Conservation (phyloP, 2,888 invertebrate species). For the Tiliacea citrago region DNA sequence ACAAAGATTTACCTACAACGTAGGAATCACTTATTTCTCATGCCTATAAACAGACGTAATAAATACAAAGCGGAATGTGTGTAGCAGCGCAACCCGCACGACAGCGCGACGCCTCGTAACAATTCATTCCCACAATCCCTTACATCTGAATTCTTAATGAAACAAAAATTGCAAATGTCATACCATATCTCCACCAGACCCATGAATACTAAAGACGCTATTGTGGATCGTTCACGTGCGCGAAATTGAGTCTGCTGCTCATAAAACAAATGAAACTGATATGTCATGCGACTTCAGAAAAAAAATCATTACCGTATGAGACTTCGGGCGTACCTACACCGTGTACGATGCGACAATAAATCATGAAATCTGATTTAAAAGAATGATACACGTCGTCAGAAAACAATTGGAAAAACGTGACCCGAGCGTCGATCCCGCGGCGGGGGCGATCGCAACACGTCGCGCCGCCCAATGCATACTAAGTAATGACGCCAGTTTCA, state of each 20-base stretch:
- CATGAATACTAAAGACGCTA: conserved; percentile 90
- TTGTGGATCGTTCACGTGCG: conserved; percentile 85
- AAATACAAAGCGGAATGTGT: conserved; percentile 50
- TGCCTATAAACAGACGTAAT: conserved; percentile 29
- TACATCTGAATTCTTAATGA: conserved; percentile 89
- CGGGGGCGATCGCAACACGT: conserved; percentile 84
- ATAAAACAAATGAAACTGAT: conserved; percentile 84
- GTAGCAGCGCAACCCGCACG: conserved; percentile 50
- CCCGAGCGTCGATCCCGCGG: conserved; percentile 80
- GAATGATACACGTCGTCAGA: conserved; percentile 90
- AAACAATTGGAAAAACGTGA: conserved; percentile 90
- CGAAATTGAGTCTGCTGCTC: conserved; percentile 84
- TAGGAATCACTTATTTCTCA: conserved; percentile 43
- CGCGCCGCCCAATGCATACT: conserved; percentile 89
- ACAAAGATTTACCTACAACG: conserved; percentile 19
- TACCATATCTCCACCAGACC: conserved; percentile 84
- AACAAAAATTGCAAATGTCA: conserved; percentile 90
- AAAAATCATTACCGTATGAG: conserved; percentile 60
- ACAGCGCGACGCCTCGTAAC: conserved; percentile 66
- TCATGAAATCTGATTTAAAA: conserved; percentile 87
- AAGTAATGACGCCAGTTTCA: conserved; percentile 88
- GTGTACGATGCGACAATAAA: conserved; percentile 79
- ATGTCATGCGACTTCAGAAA: conserved; percentile 78
- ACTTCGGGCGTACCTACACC: conserved; percentile 46
- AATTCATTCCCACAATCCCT: conserved; percentile 86